Evolutionary conservation across 2,113 vertebrate species (phyloP), one percentile per base, ranked within the genome.

Genomic region (Cricetomys ansorgei): DNA sequence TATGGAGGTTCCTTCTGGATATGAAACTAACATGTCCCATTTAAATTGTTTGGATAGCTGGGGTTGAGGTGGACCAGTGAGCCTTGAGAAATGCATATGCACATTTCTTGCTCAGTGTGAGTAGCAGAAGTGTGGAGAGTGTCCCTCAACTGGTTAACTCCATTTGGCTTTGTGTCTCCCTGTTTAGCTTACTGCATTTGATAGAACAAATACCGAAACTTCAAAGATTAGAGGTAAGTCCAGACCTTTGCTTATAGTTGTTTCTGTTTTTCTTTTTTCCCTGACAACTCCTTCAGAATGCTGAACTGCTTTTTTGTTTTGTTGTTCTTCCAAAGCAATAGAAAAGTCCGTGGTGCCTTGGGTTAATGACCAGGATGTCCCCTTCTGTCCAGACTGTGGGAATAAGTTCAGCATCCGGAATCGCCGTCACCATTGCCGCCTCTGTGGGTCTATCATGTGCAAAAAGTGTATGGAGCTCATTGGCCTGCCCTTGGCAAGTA

Each of bases 401-500:
- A 99, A 92, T 97, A 99, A 99, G 96, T 99, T 99, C 98, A 99
- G 98, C 97, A 99, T 99, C 50, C 99, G 99, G 5, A 99, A 99
- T 98, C 97, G 99, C 25, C 99, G 99, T 15, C 99, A 99, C 97
- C 99, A 99, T 97, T 99, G 99, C 97, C 99, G 99, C 37, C 99
- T 99, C 13, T 99, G 99, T 4, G 99, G 99, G 1, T 99, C 99
- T 21, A 99, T 99, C 81, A 99, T 99, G 99, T 99, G 99, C 98
- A 99, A 98, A 98, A 99, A 98, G 94, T 99, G 99, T 97, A 99
- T 99, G 99, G 99, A 99, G 21, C 99, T 99, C 75, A 98, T 99
- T 96, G 98, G 99, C 31, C 98, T 99, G 21, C 99, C 99, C 43
- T 96, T 99, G 96, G 99, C 99, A 67, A 99, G 99, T 99, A 98